Evolutionary conservation across 2,113 vertebrate species (phyloP).

Genomic region (Sapayoa aenigma): DNA sequence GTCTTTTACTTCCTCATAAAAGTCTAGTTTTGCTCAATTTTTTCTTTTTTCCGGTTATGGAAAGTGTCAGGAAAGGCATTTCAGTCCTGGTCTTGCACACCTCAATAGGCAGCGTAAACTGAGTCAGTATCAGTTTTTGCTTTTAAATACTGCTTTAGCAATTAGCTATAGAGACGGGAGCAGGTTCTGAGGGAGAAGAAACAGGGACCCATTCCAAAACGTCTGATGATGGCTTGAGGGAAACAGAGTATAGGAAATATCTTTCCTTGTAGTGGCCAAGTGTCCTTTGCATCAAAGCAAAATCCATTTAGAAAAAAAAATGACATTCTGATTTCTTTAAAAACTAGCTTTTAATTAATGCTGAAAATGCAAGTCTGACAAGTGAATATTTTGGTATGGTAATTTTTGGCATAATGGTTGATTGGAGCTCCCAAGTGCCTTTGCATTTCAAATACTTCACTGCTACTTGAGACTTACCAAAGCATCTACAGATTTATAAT

Average conservation of each 20-base stretch:
- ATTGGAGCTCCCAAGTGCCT: background rate
- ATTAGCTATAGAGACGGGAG: background rate
- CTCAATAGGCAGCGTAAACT: background rate
- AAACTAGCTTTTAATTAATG: background rate
- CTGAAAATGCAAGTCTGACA: background rate
- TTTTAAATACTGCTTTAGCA: background rate
- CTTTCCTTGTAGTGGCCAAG: background rate
- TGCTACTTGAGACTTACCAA: background rate
- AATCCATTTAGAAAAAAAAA: background rate
- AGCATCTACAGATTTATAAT: background rate
- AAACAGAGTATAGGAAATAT: background rate
- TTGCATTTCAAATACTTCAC: background rate
- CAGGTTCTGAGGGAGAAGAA: background rate
- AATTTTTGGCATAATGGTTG: background rate
- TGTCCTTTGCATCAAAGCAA: background rate
- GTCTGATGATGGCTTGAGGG: background rate
- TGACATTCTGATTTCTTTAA: background rate
- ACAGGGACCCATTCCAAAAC: background rate
- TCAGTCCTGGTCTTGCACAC: fast-evolving
- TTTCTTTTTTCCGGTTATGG: background rate
- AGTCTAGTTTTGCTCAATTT: background rate
- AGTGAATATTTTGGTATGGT: background rate
- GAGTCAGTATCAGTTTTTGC: background rate
- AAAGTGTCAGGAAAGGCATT: background rate
- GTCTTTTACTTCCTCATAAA: background rate